phyloP scores from a whole-genome alignment of 2,888 invertebrate species.

The Melangyna quadrimaculata region DNA sequence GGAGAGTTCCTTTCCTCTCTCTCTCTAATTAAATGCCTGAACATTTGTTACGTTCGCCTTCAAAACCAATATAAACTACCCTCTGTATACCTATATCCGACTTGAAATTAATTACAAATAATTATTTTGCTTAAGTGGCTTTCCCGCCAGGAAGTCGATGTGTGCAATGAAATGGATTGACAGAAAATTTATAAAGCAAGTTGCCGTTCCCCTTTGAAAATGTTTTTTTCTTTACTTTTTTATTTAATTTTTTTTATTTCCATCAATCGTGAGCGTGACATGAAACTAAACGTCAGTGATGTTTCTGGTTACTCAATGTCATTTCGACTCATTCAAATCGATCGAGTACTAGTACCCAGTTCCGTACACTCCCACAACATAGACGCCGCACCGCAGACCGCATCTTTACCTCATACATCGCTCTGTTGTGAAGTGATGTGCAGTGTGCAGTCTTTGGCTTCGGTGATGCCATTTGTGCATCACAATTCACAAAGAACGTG shows the following conservation, averaged over 20 bases:
- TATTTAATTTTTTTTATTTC: slow-evolving; percentile 41
- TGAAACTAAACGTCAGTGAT: slow-evolving; percentile 42
- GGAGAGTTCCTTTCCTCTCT: not conserved
- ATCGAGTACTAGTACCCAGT: slow-evolving; percentile 41
- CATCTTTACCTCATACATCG: slow-evolving; percentile 8
- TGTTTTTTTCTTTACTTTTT: not conserved
- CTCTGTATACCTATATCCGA: not conserved
- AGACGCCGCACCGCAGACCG: not conserved
- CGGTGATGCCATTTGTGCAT: slow-evolving; percentile 16
- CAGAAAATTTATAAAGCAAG: slow-evolving; percentile 11
- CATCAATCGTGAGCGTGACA: slow-evolving; percentile 65
- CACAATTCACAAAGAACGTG: slow-evolving; percentile 42
- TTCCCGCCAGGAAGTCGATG: slow-evolving; percentile 66
- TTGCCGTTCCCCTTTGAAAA: slow-evolving; percentile 9
- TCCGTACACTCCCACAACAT: slow-evolving; percentile 51
- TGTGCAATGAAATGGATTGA: slow-evolving; percentile 45
- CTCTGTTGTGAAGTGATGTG: not conserved
- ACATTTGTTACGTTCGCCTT: slow-evolving; percentile 10
- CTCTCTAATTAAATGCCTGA: slow-evolving; percentile 14
- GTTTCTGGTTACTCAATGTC: slow-evolving; percentile 49
- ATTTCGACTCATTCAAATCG: slow-evolving; percentile 35
- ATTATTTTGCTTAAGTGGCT: slow-evolving; percentile 55
- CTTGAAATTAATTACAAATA: slow-evolving; percentile 62
- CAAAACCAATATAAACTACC: slow-evolving; percentile 32
- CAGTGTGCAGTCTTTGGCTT: not conserved